A percentile compares a stretch with the other conserved stretches of the same genome.
Evolutionary conservation across 2,113 vertebrate species (phyloP).

Genomic region (Helogale parvula): DNA sequence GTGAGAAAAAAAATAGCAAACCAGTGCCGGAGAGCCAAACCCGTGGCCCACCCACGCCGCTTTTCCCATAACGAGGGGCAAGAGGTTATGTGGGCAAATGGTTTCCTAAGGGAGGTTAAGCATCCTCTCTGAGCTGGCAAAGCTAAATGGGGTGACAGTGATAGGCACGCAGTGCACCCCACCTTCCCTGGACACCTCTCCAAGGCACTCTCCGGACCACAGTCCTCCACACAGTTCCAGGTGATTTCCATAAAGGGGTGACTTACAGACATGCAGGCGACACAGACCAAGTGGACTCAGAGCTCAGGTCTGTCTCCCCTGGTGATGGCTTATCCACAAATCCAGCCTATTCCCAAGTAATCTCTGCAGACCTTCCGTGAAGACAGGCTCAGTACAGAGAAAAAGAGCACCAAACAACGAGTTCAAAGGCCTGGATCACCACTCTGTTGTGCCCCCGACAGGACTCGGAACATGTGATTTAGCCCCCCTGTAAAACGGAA

Average conservation of each 20-base stretch:
- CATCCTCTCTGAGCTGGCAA: not conserved
- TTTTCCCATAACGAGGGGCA: not conserved
- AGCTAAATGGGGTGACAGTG: not conserved
- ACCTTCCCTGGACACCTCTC: not conserved
- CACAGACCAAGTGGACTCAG: not conserved
- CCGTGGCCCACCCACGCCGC: not conserved
- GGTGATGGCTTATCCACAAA: not conserved
- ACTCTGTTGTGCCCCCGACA: not conserved
- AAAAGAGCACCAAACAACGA: not conserved
- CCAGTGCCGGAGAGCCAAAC: not conserved
- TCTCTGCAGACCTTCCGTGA: not conserved
- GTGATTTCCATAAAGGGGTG: not conserved
- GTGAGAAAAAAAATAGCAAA: conserved; percentile 66
- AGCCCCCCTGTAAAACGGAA: not conserved
- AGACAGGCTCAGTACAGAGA: not conserved
- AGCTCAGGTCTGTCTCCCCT: not conserved
- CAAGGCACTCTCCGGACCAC: not conserved
- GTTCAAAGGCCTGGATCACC: not conserved
- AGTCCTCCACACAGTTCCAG: not conserved
- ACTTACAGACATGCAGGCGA: not conserved
- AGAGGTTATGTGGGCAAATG: not conserved
- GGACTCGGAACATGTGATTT: not conserved
- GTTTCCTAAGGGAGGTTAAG: not conserved
- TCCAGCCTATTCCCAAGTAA: not conserved
- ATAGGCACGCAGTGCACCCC: not conserved